Evolutionary conservation across 2,113 vertebrate genomes (phyloP).

Genomic region (Phaethornis superciliosus): DNA sequence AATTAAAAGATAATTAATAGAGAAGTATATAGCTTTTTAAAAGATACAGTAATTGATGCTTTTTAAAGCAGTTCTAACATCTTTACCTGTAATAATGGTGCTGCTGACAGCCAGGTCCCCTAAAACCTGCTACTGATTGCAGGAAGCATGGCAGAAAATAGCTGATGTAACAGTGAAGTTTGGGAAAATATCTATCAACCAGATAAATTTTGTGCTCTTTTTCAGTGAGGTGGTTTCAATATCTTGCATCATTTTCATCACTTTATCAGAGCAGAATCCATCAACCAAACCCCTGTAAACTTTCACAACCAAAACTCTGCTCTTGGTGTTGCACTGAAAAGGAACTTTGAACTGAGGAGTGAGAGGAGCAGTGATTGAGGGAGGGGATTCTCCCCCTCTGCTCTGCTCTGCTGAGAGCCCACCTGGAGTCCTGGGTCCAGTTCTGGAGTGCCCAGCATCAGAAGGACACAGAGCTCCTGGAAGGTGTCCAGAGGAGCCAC

Average conservation of each 20-base stretch:
- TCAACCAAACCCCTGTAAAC: not conserved
- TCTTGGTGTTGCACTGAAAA: not conserved
- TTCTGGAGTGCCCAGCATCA: too few species aligned
- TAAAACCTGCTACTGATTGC: accelerated
- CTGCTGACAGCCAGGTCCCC: not conserved
- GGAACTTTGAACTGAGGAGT: not conserved
- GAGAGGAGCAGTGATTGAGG: too few species aligned
- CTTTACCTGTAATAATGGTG: not conserved
- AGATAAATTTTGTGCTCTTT: not conserved
- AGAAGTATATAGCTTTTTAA: not conserved
- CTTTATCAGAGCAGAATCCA: not conserved
- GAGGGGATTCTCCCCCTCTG: too few species aligned
- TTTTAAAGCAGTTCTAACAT: not conserved
- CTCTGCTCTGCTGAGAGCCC: too few species aligned
- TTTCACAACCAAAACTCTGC: not conserved
- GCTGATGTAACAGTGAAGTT: not conserved
- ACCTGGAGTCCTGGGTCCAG: too few species aligned
- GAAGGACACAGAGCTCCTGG: too few species aligned
- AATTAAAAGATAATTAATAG: not conserved
- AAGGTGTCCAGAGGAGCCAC: too few species aligned
- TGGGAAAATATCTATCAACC: not conserved
- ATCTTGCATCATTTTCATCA: conserved; percentile 1
- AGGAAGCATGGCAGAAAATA: not conserved
- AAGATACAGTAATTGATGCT: accelerated
- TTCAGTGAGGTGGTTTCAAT: not conserved